Conservation (phyloP, 2,797 vertebrate genomes). For the Chaetodon trifasciatus region DNA sequence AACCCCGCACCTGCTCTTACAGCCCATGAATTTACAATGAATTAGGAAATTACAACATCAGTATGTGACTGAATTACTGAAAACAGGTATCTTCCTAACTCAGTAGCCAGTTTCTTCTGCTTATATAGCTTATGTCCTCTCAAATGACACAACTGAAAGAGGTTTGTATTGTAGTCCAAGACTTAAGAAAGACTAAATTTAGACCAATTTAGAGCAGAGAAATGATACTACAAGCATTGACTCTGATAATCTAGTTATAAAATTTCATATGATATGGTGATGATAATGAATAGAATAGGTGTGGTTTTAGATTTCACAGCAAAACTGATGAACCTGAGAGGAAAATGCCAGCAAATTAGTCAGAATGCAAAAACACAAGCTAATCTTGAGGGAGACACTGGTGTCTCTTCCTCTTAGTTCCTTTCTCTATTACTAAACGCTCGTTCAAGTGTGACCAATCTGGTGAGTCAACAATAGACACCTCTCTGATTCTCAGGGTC, state of each 20-base stretch:
- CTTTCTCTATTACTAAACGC: not conserved
- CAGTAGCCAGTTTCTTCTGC: not conserved
- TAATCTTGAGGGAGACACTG: not conserved
- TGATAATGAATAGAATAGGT: not conserved
- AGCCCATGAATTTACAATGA: constrained; percentile 22
- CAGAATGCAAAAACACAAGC: constrained; percentile 18
- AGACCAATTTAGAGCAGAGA: not conserved
- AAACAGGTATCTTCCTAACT: not conserved
- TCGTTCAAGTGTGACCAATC: not conserved
- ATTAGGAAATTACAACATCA: constrained; percentile 34
- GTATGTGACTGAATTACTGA: constrained; percentile 1
- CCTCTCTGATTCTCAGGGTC: not conserved
- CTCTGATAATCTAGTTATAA: not conserved
- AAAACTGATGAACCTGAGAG: not conserved
- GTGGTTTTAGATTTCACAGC: constrained; percentile 9
- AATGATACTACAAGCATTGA: not conserved
- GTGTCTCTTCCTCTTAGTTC: constrained; percentile 19
- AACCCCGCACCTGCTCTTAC: constrained; percentile 20
- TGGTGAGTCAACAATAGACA: not conserved
- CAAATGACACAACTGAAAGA: not conserved
- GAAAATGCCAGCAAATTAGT: not conserved
- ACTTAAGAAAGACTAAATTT: not conserved
- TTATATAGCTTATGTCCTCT: not conserved
- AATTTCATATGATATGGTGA: not conserved
- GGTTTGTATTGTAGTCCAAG: not conserved